Conservation (phyloP, 1,140 invertebrate genomes). For the Hypothenemus hampei region DNA sequence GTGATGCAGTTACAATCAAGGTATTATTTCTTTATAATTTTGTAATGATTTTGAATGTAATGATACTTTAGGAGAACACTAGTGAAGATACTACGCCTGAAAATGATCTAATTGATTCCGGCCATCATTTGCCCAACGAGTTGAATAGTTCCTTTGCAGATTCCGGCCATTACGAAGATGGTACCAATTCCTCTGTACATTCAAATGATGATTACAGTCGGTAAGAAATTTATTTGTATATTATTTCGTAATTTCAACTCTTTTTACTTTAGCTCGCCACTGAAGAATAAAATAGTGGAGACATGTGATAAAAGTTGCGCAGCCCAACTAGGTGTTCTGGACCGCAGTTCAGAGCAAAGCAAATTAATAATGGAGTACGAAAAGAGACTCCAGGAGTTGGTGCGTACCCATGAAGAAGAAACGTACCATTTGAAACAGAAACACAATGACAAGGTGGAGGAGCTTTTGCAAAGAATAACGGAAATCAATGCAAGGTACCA, state of each 20-base stretch:
- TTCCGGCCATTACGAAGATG: constrained; percentile 80
- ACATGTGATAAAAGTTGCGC: constrained; percentile 53
- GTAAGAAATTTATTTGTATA: constrained; percentile 4
- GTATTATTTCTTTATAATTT: too few species aligned
- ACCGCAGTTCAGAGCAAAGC: constrained; percentile 58
- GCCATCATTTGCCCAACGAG: constrained; percentile 47
- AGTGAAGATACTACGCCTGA: constrained; percentile 29
- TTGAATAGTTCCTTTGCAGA: constrained; percentile 71
- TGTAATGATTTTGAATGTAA: not conserved
- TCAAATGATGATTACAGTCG: constrained; percentile 55
- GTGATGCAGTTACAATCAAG: constrained; percentile 67
- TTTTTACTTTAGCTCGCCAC: constrained; percentile 21
- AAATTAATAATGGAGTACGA: constrained; percentile 66
- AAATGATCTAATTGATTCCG: constrained; percentile 8
- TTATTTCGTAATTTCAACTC: not conserved
- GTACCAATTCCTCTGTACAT: constrained; percentile 52
- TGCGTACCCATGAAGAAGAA: constrained; percentile 62
- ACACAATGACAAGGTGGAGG: constrained; percentile 75
- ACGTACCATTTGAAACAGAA: constrained; percentile 66
- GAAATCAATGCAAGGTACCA: constrained; percentile 68
- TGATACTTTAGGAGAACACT: constrained; percentile 24
- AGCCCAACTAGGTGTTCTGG: constrained; percentile 44
- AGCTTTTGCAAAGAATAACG: constrained; percentile 68
- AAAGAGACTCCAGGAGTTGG: constrained; percentile 66
- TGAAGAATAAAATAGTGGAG: constrained; percentile 41